Conservation (phyloP, 2,888 invertebrate genomes). For the Rhaphigaster nebulosa region DNA sequence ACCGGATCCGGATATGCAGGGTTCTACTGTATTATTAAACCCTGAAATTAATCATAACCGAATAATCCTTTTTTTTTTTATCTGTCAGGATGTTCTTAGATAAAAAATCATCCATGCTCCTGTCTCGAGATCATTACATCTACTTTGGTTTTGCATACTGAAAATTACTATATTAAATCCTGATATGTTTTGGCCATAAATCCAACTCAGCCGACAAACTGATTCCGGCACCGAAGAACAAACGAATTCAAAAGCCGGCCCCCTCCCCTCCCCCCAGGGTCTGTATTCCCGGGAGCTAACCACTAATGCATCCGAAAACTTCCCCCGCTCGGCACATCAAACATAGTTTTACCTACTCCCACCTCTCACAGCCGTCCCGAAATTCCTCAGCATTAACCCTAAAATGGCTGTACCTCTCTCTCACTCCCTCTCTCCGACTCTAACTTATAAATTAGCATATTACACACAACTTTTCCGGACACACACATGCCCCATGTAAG, state of each 20-base stretch:
- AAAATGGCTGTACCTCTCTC: not conserved
- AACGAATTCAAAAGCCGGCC: conserved; percentile 2
- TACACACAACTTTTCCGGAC: conserved; percentile 19
- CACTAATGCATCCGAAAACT: conserved; percentile 22
- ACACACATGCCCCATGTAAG: not conserved
- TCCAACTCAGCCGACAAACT: not conserved
- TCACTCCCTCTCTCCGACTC: not conserved
- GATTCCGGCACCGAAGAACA: not conserved
- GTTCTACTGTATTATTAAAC: no score
- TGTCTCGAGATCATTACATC: not conserved
- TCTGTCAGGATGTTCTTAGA: no score
- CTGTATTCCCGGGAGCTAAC: conserved; percentile 26
- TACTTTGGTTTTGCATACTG: not conserved
- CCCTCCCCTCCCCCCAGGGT: not conserved
- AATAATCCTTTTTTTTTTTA: no score
- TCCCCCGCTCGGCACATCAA: conserved; percentile 11
- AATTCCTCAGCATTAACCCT: conserved; percentile 22
- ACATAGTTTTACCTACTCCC: conserved; percentile 26
- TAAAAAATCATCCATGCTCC: not conserved
- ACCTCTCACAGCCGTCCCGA: conserved; percentile 19
- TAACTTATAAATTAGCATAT: conserved; percentile 22
- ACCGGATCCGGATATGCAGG: no score
- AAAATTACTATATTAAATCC: not conserved
- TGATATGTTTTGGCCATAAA: not conserved
- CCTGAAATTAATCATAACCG: no score